A percentile compares a stretch with the other conserved stretches of the same genome.
Evolutionary conservation across 1,140 invertebrate genomes (phyloP).

Genomic region (Lithobius niger): DNA sequence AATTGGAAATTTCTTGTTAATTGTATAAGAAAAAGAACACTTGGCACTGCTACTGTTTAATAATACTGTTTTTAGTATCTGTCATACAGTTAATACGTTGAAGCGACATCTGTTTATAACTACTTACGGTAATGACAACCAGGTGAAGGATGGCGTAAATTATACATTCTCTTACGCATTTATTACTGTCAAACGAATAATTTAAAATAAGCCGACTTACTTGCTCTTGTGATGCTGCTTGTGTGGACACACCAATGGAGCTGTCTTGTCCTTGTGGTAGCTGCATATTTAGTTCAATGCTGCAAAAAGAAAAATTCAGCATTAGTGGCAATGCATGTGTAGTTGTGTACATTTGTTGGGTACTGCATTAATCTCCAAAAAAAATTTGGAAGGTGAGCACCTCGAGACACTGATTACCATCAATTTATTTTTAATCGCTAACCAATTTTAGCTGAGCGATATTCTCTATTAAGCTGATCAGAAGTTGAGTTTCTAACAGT

Average conservation of each 20-base stretch:
- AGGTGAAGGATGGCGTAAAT: neutral
- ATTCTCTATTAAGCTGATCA: too few species aligned
- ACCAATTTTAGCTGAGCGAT: too few species aligned
- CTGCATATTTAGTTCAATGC: conserved; percentile 93
- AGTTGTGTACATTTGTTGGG: neutral
- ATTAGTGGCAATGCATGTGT: neutral
- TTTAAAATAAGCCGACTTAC: conserved; percentile 17
- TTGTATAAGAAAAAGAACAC: neutral
- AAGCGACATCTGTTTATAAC: neutral
- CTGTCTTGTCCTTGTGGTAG: conserved; percentile 68
- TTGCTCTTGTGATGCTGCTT: conserved; percentile 30
- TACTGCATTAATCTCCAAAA: neutral
- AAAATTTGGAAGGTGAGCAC: neutral
- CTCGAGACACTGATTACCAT: neutral
- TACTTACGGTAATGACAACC: neutral
- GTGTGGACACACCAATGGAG: conserved; percentile 35
- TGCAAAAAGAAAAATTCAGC: conserved; percentile 37
- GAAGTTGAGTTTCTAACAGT: too few species aligned
- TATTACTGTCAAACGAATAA: neutral
- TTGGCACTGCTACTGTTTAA: neutral
- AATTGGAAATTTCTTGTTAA: too few species aligned
- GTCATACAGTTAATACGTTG: too few species aligned
- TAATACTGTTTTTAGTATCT: neutral
- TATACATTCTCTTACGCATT: too few species aligned
- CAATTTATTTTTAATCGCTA: neutral